Percentiles rank a stretch among this genome's conserved stretches.
These are phyloP conservation scores for Protobothrops flavoviridis DNA, from an alignment of 2,113 vertebrate genomes.

Conservation along the genomic window DNA sequence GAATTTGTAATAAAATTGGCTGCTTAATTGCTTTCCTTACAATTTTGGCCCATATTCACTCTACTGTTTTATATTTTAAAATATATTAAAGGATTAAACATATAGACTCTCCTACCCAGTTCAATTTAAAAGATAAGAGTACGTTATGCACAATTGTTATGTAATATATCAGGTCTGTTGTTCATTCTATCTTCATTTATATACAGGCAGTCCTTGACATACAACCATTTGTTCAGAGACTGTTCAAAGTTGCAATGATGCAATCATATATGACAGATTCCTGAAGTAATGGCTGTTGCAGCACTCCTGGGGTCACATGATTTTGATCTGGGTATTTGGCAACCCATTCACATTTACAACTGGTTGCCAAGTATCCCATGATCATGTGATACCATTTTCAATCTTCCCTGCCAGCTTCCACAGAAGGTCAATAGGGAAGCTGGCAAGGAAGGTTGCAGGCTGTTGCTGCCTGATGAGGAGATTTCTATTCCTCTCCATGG, in stretches of 20 bases:
- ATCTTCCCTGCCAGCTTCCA: no score
- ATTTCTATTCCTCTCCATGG: no score
- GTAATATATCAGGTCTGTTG: background rate
- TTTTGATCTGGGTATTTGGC: no score
- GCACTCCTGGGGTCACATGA: no score
- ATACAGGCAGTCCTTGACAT: background rate
- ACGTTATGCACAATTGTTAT: background rate
- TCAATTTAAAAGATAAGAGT: background rate
- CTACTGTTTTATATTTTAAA: background rate
- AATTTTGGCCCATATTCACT: background rate
- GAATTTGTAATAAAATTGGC: background rate
- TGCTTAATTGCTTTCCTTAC: background rate
- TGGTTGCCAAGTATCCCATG: no score
- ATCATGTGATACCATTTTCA: no score
- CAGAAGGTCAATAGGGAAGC: no score
- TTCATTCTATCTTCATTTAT: background rate
- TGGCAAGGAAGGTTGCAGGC: background rate
- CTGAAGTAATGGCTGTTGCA: no score
- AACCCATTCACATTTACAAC: no score
- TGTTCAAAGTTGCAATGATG: no score
- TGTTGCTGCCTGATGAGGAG: background rate
- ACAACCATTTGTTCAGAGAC: no score
- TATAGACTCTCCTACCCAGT: background rate
- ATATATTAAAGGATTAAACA: background rate
- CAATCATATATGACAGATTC: no score